phyloP scores from a whole-genome alignment of 2,113 vertebrate genomes.

The Myiagra hebetior region DNA sequence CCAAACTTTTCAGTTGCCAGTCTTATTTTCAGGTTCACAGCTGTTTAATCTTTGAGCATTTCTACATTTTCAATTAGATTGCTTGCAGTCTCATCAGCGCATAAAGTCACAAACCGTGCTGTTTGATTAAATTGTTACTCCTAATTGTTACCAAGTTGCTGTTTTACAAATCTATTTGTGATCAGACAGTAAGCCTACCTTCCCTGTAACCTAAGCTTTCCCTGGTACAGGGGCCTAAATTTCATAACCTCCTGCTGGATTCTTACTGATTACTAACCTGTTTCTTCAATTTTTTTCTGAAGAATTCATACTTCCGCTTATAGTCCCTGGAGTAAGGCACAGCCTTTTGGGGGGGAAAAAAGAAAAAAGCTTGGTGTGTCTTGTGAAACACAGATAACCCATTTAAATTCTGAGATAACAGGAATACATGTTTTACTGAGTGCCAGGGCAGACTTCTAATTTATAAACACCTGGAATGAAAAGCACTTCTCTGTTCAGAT shows the following conservation, averaged over 20 bases:
- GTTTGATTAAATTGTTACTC: neutral
- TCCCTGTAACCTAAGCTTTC: neutral
- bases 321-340: slow-evolving; percentile 99
- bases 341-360: slow-evolving; percentile 74
- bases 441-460: neutral
- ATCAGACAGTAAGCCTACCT: neutral
- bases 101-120: neutral
- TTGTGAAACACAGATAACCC: neutral
- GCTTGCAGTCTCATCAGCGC: neutral
- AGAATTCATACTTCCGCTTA: slow-evolving; percentile 98
- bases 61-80: neutral
- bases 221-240: neutral
- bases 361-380: neutral
- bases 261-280: slow-evolving; percentile 76
- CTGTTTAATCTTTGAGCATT: neutral
- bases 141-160: neutral
- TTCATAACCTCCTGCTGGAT: neutral
- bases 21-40: neutral
- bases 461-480: neutral
- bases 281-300: slow-evolving; percentile 95
- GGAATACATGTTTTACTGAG: neutral
- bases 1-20: neutral
- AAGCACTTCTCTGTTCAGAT: neutral
- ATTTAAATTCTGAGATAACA: neutral
- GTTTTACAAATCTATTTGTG: neutral